phyloP scores from a whole-genome alignment of 2,113 vertebrate species.

The Ramphastos sulfuratus region DNA sequence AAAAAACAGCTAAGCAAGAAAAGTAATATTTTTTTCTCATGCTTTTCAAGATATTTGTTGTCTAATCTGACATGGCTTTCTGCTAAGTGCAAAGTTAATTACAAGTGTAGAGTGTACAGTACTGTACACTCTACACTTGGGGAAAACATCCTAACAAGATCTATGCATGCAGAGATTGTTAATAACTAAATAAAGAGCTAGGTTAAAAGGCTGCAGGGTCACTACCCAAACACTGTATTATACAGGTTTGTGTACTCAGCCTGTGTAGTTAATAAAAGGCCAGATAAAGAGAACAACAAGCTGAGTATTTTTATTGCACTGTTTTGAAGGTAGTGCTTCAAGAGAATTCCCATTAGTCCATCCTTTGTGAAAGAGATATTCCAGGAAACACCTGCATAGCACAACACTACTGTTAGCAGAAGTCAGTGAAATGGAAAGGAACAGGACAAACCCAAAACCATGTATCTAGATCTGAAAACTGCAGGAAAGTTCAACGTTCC shows the following conservation, averaged over 20 bases:
- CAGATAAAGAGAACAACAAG: neutral
- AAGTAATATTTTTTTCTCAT: neutral
- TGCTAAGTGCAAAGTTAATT: neutral
- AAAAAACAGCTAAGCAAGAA: neutral
- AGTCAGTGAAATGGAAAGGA: slow-evolving; percentile 8
- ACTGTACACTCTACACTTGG: neutral
- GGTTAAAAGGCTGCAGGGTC: neutral
- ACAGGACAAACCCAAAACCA: neutral
- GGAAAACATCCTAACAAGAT: neutral
- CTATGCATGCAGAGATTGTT: neutral
- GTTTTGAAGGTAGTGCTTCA: slow-evolving; percentile 14
- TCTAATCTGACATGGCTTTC: neutral
- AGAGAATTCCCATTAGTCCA: slow-evolving; percentile 5
- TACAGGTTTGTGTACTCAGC: neutral
- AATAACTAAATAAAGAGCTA: neutral
- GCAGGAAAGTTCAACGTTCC: neutral
- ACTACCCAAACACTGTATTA: neutral
- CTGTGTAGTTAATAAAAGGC: neutral
- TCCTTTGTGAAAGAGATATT: slow-evolving; percentile 7
- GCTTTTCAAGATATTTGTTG: neutral
- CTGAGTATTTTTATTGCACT: slow-evolving; percentile 5
- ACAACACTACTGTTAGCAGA: neutral
- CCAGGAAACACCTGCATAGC: slow-evolving; percentile 53
- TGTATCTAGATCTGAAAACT: neutral
- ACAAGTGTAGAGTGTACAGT: neutral